These are phyloP conservation scores for Syrmaticus mikado DNA, from an alignment of 2,113 vertebrate genomes.

Conservation along the genomic window DNA sequence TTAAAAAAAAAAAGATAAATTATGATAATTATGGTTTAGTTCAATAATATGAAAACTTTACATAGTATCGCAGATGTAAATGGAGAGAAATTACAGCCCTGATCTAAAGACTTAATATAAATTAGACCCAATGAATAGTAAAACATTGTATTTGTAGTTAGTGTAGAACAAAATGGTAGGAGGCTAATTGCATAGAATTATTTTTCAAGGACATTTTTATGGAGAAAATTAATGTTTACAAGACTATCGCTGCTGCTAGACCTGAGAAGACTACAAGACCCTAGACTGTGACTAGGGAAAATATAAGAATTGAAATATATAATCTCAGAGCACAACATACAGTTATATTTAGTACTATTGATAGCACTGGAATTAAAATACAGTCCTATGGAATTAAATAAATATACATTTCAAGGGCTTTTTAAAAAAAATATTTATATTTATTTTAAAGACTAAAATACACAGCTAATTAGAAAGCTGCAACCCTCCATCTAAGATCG, in stretches of 20 bases:
- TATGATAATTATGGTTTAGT: background rate
- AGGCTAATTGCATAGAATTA: slow-evolving; percentile 2
- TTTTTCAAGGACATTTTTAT: slow-evolving; percentile 18
- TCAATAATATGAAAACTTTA: background rate
- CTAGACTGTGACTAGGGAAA: background rate
- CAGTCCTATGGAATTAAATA: background rate
- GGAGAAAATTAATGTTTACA: slow-evolving; percentile 1
- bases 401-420: background rate
- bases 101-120: background rate
- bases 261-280: background rate
- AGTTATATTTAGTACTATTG: background rate
- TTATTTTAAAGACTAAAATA: slow-evolving; percentile 19
- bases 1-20: background rate
- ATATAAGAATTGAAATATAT: background rate
- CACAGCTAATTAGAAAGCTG: background rate
- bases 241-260: background rate
- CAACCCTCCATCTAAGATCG: background rate
- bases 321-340: background rate
- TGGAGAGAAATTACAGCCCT: background rate
- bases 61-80: background rate
- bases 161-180: background rate
- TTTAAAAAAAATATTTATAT: background rate
- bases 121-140: background rate
- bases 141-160: background rate
- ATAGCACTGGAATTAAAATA: background rate